These are phyloP conservation scores for Sphaerophoria rueppellii DNA, from an alignment of 2,888 invertebrate genomes.

Conservation along the genomic window DNA sequence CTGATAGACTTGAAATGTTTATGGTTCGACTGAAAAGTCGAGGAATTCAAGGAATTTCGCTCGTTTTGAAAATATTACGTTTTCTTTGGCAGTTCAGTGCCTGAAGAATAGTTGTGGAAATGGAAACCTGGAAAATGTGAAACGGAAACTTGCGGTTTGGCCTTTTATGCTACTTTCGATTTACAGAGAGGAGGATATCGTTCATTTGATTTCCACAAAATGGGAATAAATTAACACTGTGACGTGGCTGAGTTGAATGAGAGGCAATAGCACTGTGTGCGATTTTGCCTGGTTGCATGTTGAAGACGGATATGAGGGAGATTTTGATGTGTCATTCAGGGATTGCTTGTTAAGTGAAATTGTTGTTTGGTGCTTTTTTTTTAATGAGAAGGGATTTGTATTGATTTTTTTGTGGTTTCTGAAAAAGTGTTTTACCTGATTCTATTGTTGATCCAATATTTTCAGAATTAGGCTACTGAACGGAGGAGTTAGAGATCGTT, in stretches of 20 bases:
- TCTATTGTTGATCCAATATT: no score
- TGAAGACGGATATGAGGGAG: no score
- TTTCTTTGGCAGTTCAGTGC: conserved; percentile 16
- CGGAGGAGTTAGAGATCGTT: no score
- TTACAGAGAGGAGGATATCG: conserved; percentile 31
- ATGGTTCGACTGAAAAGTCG: conserved; percentile 47
- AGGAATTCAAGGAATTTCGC: conserved; percentile 60
- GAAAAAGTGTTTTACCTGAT: no score
- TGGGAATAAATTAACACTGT: conserved; percentile 50
- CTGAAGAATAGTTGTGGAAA: not conserved
- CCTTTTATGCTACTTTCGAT: conserved; percentile 56
- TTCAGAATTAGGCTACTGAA: no score
- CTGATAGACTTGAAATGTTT: conserved; percentile 70
- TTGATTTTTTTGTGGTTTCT: no score
- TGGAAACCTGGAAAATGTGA: conserved; percentile 50
- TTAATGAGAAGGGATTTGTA: no score
- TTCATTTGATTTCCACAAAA: conserved; percentile 41
- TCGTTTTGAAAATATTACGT: conserved; percentile 34
- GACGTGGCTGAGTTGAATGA: conserved; percentile 21
- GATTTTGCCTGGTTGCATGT: not conserved
- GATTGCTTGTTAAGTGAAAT: no score
- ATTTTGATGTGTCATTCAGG: no score
- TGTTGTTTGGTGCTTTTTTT: no score
- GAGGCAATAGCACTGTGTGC: not conserved
- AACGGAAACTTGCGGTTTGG: conserved; percentile 65